Conservation (phyloP, 1,140 invertebrate species). For the Polyergus mexicanus region DNA sequence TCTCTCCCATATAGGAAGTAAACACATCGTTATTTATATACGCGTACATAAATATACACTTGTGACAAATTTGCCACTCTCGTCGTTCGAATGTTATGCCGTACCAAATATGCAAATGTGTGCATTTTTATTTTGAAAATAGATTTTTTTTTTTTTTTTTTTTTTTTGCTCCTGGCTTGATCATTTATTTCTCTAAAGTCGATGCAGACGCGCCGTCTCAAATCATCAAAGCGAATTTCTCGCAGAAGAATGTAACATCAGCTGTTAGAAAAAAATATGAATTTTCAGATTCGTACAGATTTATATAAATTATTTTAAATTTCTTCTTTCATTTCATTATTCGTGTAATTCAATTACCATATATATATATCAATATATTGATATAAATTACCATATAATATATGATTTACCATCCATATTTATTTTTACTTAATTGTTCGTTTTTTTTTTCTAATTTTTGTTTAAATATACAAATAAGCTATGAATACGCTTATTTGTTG, state of each 20-base stretch:
- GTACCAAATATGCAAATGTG: not conserved
- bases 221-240: not conserved
- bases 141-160: not conserved
- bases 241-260: not conserved
- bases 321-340: slow-evolving; percentile 6
- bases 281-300: not conserved
- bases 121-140: not conserved
- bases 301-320: not conserved
- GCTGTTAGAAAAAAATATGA: not conserved
- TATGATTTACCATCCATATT: not conserved
- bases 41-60: slow-evolving; percentile 21
- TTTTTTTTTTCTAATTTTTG: not conserved
- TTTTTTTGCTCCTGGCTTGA: not conserved
- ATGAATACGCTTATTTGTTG: slow-evolving; percentile 23
- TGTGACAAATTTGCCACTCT: not conserved
- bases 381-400: too few relatives aligned
- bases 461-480: not conserved
- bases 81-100: not conserved
- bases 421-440: not conserved
- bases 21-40: slow-evolving; percentile 20
- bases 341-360: not conserved
- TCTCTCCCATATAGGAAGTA: slow-evolving; percentile 15
- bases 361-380: not conserved
- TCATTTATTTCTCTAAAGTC: not conserved
- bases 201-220: not conserved